A percentile compares a stretch with the other conserved stretches of the same genome.
phyloP scores from a whole-genome alignment of 1,140 invertebrate genomes.

The Nilaparvata lugens region DNA sequence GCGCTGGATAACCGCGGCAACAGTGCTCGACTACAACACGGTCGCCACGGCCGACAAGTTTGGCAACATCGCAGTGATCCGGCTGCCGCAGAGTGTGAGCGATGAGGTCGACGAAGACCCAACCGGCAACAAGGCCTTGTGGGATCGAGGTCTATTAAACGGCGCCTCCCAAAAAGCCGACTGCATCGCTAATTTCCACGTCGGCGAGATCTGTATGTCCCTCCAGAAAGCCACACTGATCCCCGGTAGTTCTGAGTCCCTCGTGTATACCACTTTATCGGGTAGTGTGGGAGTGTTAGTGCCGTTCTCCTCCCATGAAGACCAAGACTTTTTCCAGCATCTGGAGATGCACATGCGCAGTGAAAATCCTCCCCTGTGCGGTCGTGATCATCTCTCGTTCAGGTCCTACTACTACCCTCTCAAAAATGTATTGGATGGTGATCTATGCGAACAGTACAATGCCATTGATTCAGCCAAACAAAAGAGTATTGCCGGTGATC shows the following conservation, averaged over 20 bases:
- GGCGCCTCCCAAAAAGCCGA: conserved; percentile 98
- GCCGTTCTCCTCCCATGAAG: conserved; percentile 96
- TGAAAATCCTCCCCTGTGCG: conserved; percentile 92
- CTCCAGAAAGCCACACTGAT: conserved; percentile 92
- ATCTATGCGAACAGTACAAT: conserved; percentile 98
- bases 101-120: conserved; percentile 99
- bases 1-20: conserved; percentile 86
- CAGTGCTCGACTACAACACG: conserved; percentile 94
- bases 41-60: conserved; percentile 96
- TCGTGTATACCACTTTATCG: conserved; percentile 93
- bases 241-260: conserved; percentile 90
- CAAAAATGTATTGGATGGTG: conserved; percentile 97
- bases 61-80: conserved; percentile 89
- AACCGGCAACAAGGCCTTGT: conserved; percentile 94
- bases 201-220: conserved; percentile 90
- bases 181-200: conserved; percentile 82
- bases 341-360: conserved; percentile 99
- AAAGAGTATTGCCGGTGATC: conserved; percentile 86
- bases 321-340: conserved; percentile 99
- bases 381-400: conserved; percentile 94
- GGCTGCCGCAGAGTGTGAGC: conserved; percentile 79
- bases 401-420: conserved; percentile 97
- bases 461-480: conserved; percentile 90
- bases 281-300: conserved; percentile 94
- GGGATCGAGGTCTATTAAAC: conserved; percentile 93